Conservation (phyloP, 2,797 vertebrate genomes). For the Sarcoramphus papa region DNA sequence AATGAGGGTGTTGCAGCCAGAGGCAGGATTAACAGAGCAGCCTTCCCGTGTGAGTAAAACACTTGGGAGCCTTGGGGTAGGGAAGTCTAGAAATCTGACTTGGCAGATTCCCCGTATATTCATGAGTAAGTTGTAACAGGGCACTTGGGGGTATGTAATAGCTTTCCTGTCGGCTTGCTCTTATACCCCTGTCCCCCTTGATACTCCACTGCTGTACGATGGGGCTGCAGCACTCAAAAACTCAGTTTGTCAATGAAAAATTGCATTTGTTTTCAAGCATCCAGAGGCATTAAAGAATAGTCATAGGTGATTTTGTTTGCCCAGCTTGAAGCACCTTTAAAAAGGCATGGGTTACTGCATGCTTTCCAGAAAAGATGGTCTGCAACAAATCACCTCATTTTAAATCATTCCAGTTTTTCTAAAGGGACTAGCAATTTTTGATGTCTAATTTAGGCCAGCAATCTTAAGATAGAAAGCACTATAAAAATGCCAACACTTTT, state of each 20-base stretch:
- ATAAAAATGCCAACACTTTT: slow-evolving; percentile 1
- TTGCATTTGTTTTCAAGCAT: background rate
- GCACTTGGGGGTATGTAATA: background rate
- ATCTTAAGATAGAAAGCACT: background rate
- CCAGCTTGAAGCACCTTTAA: background rate
- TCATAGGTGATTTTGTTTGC: background rate
- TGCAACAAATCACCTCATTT: background rate
- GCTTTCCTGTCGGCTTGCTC: background rate
- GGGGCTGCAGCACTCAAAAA: background rate
- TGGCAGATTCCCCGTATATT: background rate
- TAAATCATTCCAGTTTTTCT: background rate
- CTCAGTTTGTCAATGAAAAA: background rate
- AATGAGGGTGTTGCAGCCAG: background rate
- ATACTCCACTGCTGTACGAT: background rate
- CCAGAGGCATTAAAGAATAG: background rate
- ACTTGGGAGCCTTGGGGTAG: background rate
- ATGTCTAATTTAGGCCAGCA: background rate
- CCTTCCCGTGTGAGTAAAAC: background rate
- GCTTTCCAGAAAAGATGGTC: background rate
- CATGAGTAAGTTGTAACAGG: background rate
- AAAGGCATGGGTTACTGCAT: background rate
- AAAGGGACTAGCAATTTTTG: background rate
- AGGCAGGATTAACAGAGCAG: background rate
- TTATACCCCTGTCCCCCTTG: background rate
- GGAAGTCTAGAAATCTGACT: background rate